Conservation (phyloP, 2,888 invertebrate genomes). For the Nephrotoma flavescens region DNA sequence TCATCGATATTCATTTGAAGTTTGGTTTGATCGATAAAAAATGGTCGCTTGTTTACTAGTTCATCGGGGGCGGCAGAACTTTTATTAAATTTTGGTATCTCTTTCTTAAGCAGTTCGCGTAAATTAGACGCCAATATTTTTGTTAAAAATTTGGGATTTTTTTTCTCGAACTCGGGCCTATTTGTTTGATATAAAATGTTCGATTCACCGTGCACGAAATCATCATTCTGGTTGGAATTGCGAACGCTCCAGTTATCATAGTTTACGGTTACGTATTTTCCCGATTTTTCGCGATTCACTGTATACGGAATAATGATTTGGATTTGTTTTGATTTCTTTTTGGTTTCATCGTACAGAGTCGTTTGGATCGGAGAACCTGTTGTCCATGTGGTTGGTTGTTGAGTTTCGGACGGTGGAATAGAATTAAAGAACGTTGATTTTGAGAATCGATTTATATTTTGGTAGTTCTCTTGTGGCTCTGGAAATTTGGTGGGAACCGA, state of each 20-base stretch:
- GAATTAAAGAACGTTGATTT: conserved; percentile 2
- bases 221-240: conserved; percentile 20
- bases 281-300: conserved; percentile 29
- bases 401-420: conserved; percentile 6
- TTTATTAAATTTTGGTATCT: conserved; percentile 17
- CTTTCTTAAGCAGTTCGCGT: conserved; percentile 34
- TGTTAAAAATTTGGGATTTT: conserved; percentile 25
- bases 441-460: conserved; percentile 1
- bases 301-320: conserved; percentile 75
- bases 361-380: conserved; percentile 17
- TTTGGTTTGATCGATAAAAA: conserved; percentile 50
- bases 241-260: not conserved
- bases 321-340: conserved; percentile 44
- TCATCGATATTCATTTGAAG: conserved; percentile 72
- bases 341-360: conserved; percentile 19
- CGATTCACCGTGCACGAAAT: conserved; percentile 37
- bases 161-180: conserved; percentile 21
- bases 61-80: conserved; percentile 18
- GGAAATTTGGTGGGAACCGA: not conserved
- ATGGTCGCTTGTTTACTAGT: not conserved
- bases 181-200: conserved; percentile 32
- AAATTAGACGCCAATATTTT: conserved; percentile 35
- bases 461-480: not conserved
- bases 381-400: not conserved
- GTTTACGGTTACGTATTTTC: not conserved